Evolutionary conservation across 2,888 invertebrate genomes (phyloP).

Genomic region (Cantharis lateralis): DNA sequence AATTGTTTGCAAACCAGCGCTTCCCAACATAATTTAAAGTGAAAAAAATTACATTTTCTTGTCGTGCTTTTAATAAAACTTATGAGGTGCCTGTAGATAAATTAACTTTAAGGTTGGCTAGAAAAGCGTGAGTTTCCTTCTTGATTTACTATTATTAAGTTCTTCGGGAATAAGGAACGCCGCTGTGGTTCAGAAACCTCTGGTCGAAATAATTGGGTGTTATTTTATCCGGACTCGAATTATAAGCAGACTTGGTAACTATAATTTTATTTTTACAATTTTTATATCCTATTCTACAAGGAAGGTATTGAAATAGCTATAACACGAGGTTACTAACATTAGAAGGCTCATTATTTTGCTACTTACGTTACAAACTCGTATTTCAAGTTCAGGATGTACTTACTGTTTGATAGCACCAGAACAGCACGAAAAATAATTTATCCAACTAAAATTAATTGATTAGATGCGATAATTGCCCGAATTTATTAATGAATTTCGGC

Average conservation of each 20-base stretch:
- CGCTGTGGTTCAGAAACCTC: background rate
- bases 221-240: background rate
- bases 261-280: background rate
- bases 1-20: background rate
- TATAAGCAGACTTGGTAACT: background rate
- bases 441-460: background rate
- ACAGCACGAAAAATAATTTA: background rate
- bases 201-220: background rate
- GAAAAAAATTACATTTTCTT: background rate
- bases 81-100: background rate
- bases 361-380: conserved; percentile 11
- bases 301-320: background rate
- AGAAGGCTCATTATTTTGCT: conserved; percentile 18
- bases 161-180: background rate
- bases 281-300: background rate
- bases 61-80: background rate
- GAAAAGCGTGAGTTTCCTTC: background rate
- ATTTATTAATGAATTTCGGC: background rate
- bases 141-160: background rate
- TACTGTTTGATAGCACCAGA: background rate
- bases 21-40: background rate
- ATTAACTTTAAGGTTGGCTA: background rate
- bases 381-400: conserved; percentile 7
- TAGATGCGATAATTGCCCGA: background rate
- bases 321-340: conserved; percentile 20